Conservation (phyloP, 2,797 vertebrate species). For the Chromobotia macracanthus region DNA sequence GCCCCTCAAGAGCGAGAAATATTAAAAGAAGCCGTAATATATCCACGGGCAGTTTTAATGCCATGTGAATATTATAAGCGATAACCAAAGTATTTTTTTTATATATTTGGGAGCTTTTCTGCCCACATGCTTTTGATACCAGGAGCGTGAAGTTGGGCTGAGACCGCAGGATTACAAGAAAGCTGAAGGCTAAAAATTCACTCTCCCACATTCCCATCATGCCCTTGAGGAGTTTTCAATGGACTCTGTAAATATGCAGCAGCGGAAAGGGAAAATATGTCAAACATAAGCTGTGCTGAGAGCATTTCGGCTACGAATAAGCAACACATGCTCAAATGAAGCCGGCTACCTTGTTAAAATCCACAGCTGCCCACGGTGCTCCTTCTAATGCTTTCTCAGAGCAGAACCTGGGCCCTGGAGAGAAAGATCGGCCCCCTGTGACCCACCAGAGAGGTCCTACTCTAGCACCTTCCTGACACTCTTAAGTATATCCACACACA, state of each 20-base stretch:
- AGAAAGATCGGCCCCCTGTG: slow-evolving; percentile 38
- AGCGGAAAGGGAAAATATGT: slow-evolving; percentile 69
- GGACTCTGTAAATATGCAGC: slow-evolving; percentile 75
- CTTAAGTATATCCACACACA: slow-evolving; percentile 14
- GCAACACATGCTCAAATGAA: slow-evolving; percentile 63
- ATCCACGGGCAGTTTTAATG: slow-evolving; percentile 17
- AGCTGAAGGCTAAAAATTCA: slow-evolving; percentile 51
- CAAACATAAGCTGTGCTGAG: slow-evolving; percentile 65
- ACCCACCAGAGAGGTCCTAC: slow-evolving; percentile 27
- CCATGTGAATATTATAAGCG: slow-evolving; percentile 7
- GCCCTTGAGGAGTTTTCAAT: slow-evolving; percentile 68
- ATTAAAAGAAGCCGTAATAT: slow-evolving; percentile 6
- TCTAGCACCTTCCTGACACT: not conserved
- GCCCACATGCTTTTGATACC: slow-evolving; percentile 20
- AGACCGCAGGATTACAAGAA: slow-evolving; percentile 34
- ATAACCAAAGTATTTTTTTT: not conserved
- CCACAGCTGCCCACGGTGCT: slow-evolving; percentile 39
- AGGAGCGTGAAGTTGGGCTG: slow-evolving; percentile 32
- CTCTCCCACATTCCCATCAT: slow-evolving; percentile 44
- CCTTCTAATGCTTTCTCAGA: slow-evolving; percentile 30
- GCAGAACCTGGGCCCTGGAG: slow-evolving; percentile 24
- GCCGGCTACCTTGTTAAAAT: slow-evolving; percentile 66
- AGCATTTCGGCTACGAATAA: slow-evolving; percentile 69
- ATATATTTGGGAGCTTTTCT: slow-evolving; percentile 16
- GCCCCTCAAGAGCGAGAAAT: not conserved